Evolutionary conservation across 2,113 vertebrate species (phyloP).

Genomic region (Chionomys nivalis): DNA sequence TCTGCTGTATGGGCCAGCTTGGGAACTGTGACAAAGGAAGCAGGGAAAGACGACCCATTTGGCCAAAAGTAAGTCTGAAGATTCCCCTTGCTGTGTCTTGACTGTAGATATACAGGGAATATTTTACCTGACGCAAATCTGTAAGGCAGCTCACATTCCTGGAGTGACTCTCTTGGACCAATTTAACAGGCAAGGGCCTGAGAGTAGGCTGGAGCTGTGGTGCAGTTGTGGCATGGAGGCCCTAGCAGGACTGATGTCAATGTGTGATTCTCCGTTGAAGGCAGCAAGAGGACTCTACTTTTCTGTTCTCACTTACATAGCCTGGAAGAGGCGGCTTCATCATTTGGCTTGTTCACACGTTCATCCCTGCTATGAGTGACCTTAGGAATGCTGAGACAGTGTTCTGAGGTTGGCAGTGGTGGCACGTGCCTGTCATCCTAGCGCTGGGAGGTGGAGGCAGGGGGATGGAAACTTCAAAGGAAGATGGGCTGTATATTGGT

Average conservation of each 20-base stretch:
- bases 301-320: background rate
- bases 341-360: background rate
- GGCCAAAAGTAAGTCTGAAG: background rate
- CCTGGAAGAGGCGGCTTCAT: background rate
- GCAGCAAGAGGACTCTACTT: background rate
- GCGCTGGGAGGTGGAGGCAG: background rate
- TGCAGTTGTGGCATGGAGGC: background rate
- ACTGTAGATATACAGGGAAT: background rate
- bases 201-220: background rate
- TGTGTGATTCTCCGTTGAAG: background rate
- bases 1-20: background rate
- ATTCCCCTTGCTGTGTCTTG: background rate
- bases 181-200: background rate
- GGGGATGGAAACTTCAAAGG: background rate
- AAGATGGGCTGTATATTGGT: background rate
- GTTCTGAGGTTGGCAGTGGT: background rate
- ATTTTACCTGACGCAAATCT: background rate
- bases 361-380: background rate
- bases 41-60: fast-evolving
- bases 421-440: background rate
- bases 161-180: background rate
- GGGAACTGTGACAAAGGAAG: background rate
- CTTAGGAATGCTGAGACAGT: background rate
- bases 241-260: background rate
- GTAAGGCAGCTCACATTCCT: background rate